Evolutionary conservation across 1,140 invertebrate genomes (phyloP), one percentile per base, ranked within the genome.

Genomic region (Drosophila nebulosa): DNA sequence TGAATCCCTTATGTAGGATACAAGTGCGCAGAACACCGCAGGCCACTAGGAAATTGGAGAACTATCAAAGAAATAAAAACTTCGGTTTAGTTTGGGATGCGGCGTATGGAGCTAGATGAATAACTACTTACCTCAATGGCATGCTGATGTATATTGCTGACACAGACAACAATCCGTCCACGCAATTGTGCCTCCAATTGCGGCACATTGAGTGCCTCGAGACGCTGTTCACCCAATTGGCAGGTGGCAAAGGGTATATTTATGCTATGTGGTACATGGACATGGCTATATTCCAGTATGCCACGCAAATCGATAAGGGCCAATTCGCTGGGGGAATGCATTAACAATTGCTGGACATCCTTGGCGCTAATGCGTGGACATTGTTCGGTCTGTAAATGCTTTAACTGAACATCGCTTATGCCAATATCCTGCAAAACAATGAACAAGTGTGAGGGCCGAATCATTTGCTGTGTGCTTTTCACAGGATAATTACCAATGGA

Each of bases 201-300:
- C 69, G 96, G 94, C 1, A 94, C 92, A 14, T 94, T 94, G 0
- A 96, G 90, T 9, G 93, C 92, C 79, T 95, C 92, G 36, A 95
- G 79, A 75, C 94, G 91, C 91, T 92, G 92, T 71, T 95, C 93
- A 21, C 93, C 95, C 81, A 94, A 94, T 90, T 93, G 95, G 4
- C 97, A 95, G 39, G 94, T 95, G 39, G 94, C 94, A 90, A 96
- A 96, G 10, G 96, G 97, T 90, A 98, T 95, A 90, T 98, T 98
- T 30, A 98, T 94, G 91, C 97, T 98, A 7, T 94, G 94, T 16
- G 94, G 93, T 46, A 98, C 93, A 74, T 95, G 94, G 50, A 95
- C 95, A 80, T 95, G 94, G 66, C 95, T 94, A 90, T 93, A 97
- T 93, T 97, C 95, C 50, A 94, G 94, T 67, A 93, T 92, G 74